These are phyloP conservation scores for Lycaena phlaeas DNA, from an alignment of 2,888 invertebrate genomes.

Conservation along the genomic window DNA sequence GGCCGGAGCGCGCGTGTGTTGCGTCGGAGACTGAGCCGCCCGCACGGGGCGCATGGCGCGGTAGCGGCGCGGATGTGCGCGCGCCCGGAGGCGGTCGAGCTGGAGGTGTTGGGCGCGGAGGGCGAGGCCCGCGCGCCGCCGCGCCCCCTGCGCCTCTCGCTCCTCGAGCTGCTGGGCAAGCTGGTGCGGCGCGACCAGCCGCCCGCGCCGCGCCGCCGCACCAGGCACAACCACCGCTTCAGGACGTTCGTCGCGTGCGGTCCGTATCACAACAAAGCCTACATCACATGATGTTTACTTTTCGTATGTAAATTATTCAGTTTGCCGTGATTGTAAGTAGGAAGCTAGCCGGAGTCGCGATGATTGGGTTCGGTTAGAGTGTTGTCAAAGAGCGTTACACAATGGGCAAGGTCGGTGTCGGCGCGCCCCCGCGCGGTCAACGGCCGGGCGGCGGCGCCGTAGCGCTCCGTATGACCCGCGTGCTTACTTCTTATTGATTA, in stretches of 20 bases:
- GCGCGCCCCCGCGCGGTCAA: conserved; percentile 60
- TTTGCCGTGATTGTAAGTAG: not conserved
- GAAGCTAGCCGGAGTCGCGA: too few relatives aligned
- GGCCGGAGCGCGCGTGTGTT: conserved; percentile 38
- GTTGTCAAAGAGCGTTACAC: too few relatives aligned
- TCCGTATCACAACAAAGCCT: conserved; percentile 30
- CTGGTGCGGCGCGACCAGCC: conserved; percentile 70
- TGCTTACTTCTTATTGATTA: conserved; percentile 54
- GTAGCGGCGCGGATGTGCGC: conserved; percentile 85
- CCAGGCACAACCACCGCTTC: conserved; percentile 73
- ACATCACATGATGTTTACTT: not conserved
- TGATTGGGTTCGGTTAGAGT: not conserved
- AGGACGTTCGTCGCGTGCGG: conserved; percentile 67
- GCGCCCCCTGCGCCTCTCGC: conserved; percentile 79
- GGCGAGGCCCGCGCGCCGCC: conserved; percentile 81
- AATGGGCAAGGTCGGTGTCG: conserved; percentile 53
- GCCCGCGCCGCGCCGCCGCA: conserved; percentile 50
- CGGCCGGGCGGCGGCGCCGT: conserved; percentile 47
- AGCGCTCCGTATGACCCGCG: conserved; percentile 45
- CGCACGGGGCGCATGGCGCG: conserved; percentile 79
- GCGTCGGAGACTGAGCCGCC: too few relatives aligned
- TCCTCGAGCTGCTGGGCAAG: conserved; percentile 77
- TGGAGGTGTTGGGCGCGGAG: conserved; percentile 86
- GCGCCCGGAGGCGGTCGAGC: conserved; percentile 83
- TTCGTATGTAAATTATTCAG: not conserved